Base-by-base conservation (phyloP, 2,888 invertebrate genomes). In the Hirtodrosophila duncani region DNA sequence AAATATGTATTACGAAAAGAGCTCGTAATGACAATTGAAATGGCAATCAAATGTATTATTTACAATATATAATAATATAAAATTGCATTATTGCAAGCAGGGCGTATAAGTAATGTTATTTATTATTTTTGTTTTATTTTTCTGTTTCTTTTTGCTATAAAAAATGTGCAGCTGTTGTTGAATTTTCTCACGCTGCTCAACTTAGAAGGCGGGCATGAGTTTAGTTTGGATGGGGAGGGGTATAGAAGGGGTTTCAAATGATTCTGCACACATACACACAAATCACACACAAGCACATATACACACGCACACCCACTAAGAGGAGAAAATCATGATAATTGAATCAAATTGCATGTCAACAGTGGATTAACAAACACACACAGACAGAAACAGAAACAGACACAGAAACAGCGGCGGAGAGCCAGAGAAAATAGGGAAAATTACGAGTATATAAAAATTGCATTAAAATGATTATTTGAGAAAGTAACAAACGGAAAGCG, bases 281-380 rank as follows among this genome's bases (percentile, higher is more conserved):
- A n/a, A n/a, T n/a, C 29, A 34, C 51, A 38, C 20, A 43, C 30
- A 53, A 37, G 27, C 51, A 30, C 16, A 16, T 3, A 16, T 16
- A 30, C 30, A 16, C n/a, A n/a, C n/a, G n/a, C n/a, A n/a, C n/a
- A n/a, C n/a, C n/a, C n/a, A n/a, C n/a, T n/a, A n/a, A n/a, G n/a
- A n/a, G n/a, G n/a, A 20, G 23, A 41, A 75, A 80, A 74, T 80
- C 63, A 62, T 52, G 65, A 68, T 69, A 72, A 80, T 69, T 77
- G 81, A 77, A 72, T 77, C 42, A 72, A 77, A 67, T 80, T 67
- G 69, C 78, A 67, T 68, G 63, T 67, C 64, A 64, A 60, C 62
- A 39, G 55, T 55, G 67, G 50, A 74, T 67, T 70, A 74, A 44
- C 48, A 37, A 39, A 67, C 59, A 59, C 33, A 52, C 33, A 52